Conservation (phyloP, 2,797 vertebrate genomes). For the Sebastolobus altivelis region DNA sequence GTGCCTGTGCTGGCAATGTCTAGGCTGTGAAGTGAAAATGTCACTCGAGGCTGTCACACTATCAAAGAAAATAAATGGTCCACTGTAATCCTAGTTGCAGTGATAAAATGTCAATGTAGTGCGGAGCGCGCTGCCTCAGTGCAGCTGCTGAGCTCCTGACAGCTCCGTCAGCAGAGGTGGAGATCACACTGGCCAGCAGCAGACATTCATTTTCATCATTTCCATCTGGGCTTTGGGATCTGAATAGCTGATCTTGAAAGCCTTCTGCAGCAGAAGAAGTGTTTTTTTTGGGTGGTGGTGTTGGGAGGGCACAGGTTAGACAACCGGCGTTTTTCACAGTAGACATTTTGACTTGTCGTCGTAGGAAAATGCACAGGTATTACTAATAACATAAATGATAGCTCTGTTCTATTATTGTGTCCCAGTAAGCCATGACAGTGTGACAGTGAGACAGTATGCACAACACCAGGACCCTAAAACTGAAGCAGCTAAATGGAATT, state of each 20-base stretch:
- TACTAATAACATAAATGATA: too few species aligned
- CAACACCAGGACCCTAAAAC: too few species aligned
- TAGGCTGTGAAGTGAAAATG: conserved; percentile 48
- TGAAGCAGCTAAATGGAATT: too few species aligned
- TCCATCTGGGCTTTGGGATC: conserved; percentile 33
- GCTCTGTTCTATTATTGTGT: too few species aligned
- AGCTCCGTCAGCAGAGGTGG: conserved; percentile 58
- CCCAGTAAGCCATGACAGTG: too few species aligned
- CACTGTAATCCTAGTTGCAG: conserved; percentile 58
- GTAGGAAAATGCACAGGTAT: too few species aligned
- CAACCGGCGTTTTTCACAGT: too few species aligned
- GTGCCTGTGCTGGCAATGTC: conserved; percentile 13
- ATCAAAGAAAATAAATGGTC: conserved; percentile 67
- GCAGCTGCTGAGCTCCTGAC: conserved; percentile 63
- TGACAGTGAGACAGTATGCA: too few species aligned
- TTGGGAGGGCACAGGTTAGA: too few species aligned
- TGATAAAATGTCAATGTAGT: conserved; percentile 62
- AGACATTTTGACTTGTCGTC: too few species aligned
- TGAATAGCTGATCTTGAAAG: conserved; percentile 10
- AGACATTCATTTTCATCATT: conserved; percentile 33
- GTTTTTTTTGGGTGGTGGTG: too few species aligned
- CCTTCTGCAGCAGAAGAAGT: too few species aligned
- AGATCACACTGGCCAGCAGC: conserved; percentile 48
- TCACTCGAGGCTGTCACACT: conserved; percentile 56
- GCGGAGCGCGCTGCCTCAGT: conserved; percentile 13